Conservation (phyloP, 2,888 invertebrate genomes). For the Melangyna quadrimaculata region DNA sequence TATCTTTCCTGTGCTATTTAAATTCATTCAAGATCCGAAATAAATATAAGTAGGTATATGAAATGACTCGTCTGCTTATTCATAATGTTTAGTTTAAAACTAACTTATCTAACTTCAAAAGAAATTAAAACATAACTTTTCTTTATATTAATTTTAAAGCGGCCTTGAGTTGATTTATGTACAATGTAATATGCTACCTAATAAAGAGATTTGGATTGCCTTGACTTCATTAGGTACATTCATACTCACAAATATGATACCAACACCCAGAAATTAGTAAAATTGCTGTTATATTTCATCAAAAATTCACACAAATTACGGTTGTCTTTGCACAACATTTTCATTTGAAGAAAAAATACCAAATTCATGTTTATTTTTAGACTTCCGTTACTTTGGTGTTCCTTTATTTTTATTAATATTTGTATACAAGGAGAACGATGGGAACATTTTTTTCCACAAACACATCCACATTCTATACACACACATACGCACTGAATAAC, state of each 20-base stretch:
- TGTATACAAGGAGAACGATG: background rate
- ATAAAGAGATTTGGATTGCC: background rate
- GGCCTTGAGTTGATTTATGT: too few species aligned
- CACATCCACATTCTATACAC: background rate
- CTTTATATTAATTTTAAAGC: too few species aligned
- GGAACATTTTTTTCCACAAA: background rate
- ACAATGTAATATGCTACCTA: too few species aligned
- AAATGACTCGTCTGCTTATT: too few species aligned
- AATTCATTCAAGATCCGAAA: too few species aligned
- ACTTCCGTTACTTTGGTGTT: background rate
- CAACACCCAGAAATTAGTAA: background rate
- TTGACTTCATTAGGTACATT: background rate
- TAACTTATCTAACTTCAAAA: too few species aligned
- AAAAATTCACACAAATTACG: constrained; percentile 1
- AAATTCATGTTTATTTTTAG: background rate
- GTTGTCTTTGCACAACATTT: background rate
- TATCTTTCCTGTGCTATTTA: too few species aligned
- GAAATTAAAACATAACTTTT: background rate
- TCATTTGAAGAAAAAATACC: background rate
- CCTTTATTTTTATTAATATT: background rate
- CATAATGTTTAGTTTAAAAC: too few species aligned
- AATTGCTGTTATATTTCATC: background rate
- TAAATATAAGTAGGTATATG: too few species aligned
- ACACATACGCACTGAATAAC: background rate
- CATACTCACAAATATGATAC: background rate